phyloP scores from a whole-genome alignment of 2,797 vertebrate species.

The Menidia menidia region DNA sequence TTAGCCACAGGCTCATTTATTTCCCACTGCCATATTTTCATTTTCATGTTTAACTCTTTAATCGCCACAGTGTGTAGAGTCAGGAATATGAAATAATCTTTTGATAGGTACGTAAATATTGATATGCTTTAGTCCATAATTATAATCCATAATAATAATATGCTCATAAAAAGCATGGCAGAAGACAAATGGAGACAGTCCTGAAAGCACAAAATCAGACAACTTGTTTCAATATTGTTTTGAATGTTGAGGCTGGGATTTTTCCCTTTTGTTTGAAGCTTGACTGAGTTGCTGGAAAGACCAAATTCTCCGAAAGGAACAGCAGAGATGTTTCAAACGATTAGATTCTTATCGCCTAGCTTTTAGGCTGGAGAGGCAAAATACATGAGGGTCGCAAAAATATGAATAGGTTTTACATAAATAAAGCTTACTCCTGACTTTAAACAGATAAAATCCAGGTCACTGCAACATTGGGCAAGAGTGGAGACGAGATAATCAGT shows the following conservation, averaged over 20 bases:
- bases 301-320: background rate
- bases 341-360: background rate
- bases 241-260: background rate
- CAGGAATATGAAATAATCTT: background rate
- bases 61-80: background rate
- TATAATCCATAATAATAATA: conserved; percentile 8
- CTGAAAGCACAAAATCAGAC: background rate
- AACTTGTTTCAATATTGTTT: conserved; percentile 3
- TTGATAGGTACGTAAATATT: background rate
- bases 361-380: background rate
- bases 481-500: background rate
- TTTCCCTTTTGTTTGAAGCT: background rate
- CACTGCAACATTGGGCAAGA: conserved; percentile 2
- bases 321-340: background rate
- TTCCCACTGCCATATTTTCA: background rate
- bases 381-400: background rate
- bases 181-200: too few species aligned
- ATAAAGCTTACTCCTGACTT: background rate
- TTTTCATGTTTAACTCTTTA: conserved; percentile 8
- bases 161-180: background rate
- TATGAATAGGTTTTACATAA: background rate
- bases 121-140: conserved; percentile 6
- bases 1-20: conserved; percentile 34
- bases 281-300: conserved; percentile 5
- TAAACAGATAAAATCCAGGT: background rate